A percentile compares a stretch with the other conserved stretches of the same genome.
Conservation (phyloP, 2,113 vertebrate species). For the Nycticorax nycticorax region DNA sequence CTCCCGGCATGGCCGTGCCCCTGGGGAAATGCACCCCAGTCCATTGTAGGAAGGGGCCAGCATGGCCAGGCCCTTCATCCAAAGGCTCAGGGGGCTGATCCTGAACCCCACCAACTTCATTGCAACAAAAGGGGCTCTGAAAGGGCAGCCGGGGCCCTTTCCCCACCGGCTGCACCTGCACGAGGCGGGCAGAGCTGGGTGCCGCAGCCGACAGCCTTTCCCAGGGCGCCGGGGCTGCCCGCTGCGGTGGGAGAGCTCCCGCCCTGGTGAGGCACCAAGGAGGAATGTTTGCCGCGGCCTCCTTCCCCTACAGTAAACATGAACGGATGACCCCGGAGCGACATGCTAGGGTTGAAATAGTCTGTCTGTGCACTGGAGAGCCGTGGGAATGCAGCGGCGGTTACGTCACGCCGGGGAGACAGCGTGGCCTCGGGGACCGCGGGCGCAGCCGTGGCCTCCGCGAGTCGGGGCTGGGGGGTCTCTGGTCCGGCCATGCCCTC, state of each 20-base stretch:
- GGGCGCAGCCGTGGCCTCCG: not conserved
- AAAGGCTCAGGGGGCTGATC: not conserved
- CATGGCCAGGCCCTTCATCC: not conserved
- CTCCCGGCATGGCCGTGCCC: not conserved
- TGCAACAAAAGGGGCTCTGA: not conserved
- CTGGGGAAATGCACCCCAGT: accelerated
- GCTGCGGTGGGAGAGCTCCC: not conserved
- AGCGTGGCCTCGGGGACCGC: not conserved
- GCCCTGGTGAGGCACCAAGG: not conserved
- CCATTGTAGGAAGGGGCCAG: accelerated
- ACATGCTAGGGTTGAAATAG: not conserved
- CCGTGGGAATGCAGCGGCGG: slow-evolving; percentile 1
- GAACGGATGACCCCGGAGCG: slow-evolving; percentile 21
- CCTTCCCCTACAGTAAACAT: slow-evolving; percentile 44
- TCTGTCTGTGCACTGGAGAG: not conserved
- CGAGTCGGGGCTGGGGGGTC: not conserved
- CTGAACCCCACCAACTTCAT: not conserved
- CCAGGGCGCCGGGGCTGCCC: not conserved
- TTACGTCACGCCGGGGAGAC: not conserved
- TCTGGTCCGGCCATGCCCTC: not conserved
- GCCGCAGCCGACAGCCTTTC: not conserved
- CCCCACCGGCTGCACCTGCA: not conserved
- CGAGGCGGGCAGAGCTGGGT: accelerated
- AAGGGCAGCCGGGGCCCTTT: accelerated
- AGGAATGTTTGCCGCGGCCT: slow-evolving; percentile 31